Base-by-base conservation (phyloP, 2,888 invertebrate species). In the Phalera bucephala region DNA sequence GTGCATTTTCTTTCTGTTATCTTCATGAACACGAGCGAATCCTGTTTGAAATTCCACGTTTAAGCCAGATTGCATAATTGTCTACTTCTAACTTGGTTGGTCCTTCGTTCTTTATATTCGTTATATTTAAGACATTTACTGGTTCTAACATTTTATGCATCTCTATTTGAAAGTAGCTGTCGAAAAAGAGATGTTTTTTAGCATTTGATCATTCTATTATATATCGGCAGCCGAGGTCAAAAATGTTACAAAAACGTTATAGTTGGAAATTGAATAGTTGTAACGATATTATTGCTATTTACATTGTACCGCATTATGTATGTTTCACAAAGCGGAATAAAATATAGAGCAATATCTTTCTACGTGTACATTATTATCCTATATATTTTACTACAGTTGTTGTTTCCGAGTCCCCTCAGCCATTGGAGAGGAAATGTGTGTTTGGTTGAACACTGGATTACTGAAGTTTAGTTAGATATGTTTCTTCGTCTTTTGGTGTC, bases 391-490 rank as follows among this genome's bases (percentile, higher is more conserved):
- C 31, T 40, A 40, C 23, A 37, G 38, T 48, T 19, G 32, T 25
- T 25, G 3, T 38, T 31, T 27, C 28, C 27, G 33, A 44, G 37
- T 34, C 33, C 35, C 40, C 15, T 21, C 42, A 38, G 46, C 39
- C 45, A 19, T 42, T 33, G 36, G 30, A 35, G 33, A 32, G 27
- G 37, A 20, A 34, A 31, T 33, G 25, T 41, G 32, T 40, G 45
- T 38, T 38, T 37, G 30, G 40, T 43, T 28, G 29, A 52, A 31
- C 46, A 43, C 52, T 45, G 53, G 44, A 54, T 56, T 54, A 49
- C 54, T 47, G 41, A 49, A 57, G 44, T 62, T 56, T 38, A 26
- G 46, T 43, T 53, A 36, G 37, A 51, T 59, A 35, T 51, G 47
- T 46, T 54, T 33, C 51, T 48, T 38, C 40, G 44, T 32, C 52